A percentile compares a stretch with the other conserved stretches of the same genome.
phyloP scores from a whole-genome alignment of 2,113 vertebrate genomes.

The Actenoides hombroni region DNA sequence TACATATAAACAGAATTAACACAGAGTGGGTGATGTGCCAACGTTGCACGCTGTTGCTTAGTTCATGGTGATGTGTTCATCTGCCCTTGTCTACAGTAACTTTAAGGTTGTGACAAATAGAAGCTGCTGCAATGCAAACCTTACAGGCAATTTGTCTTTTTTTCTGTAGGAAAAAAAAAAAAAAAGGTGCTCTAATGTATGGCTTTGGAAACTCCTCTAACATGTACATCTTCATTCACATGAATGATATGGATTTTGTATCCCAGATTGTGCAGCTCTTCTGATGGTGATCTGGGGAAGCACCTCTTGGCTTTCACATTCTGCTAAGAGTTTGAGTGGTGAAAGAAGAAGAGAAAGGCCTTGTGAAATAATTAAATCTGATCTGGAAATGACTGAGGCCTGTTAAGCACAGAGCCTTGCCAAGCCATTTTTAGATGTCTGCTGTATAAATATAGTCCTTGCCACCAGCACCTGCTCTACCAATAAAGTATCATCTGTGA shows the following conservation, averaged over 20 bases:
- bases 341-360: background rate
- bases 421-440: conserved; percentile 22
- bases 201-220: background rate
- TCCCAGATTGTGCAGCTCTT: background rate
- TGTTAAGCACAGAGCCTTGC: background rate
- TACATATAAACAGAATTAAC: rapidly evolving
- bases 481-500: conserved; percentile 37
- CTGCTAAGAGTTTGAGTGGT: background rate
- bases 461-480: conserved; percentile 41
- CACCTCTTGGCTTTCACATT: background rate
- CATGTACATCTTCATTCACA: background rate
- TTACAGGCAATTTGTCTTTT: background rate
- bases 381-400: conserved; percentile 9
- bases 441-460: conserved; percentile 17
- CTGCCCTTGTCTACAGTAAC: background rate
- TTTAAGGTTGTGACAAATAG: background rate
- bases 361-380: background rate
- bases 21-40: background rate
- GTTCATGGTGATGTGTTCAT: background rate
- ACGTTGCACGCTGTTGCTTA: background rate
- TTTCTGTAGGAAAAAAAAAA: background rate
- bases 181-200: background rate
- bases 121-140: background rate
- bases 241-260: rapidly evolving
- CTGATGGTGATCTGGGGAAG: background rate